phyloP scores from a whole-genome alignment of 2,888 invertebrate genomes.

The Aelia acuminata region DNA sequence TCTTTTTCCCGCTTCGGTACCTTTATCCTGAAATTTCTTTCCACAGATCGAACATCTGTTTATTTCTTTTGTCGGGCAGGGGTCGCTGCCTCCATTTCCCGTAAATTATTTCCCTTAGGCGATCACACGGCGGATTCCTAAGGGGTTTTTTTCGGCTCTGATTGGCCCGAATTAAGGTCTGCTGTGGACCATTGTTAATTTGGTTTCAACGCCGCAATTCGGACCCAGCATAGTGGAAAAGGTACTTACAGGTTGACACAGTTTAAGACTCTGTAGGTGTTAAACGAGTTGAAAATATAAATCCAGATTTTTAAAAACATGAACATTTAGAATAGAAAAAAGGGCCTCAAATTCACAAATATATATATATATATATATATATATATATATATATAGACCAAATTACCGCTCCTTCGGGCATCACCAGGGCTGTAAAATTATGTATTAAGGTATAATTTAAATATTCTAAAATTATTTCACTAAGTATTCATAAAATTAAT shows the following conservation, averaged over 20 bases:
- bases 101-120: neutral
- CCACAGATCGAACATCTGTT: neutral
- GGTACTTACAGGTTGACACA: neutral
- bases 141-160: conserved; percentile 7
- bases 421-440: too few species aligned
- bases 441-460: too few species aligned
- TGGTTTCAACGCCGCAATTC: neutral
- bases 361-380: too few species aligned
- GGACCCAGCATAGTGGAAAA: neutral
- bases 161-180: neutral
- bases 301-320: too few species aligned
- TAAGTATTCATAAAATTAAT: too few species aligned
- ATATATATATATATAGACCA: too few species aligned
- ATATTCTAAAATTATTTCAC: too few species aligned
- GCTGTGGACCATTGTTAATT: neutral
- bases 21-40: conserved; percentile 43
- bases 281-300: neutral
- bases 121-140: neutral
- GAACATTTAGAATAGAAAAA: too few species aligned
- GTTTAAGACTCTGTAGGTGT: neutral
- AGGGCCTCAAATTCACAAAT: too few species aligned
- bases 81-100: neutral
- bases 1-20: neutral
- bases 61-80: neutral
- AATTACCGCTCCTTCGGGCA: too few species aligned